These are phyloP conservation scores for Mycalesis mineus DNA, from an alignment of 2,888 invertebrate genomes.

Conservation along the genomic window DNA sequence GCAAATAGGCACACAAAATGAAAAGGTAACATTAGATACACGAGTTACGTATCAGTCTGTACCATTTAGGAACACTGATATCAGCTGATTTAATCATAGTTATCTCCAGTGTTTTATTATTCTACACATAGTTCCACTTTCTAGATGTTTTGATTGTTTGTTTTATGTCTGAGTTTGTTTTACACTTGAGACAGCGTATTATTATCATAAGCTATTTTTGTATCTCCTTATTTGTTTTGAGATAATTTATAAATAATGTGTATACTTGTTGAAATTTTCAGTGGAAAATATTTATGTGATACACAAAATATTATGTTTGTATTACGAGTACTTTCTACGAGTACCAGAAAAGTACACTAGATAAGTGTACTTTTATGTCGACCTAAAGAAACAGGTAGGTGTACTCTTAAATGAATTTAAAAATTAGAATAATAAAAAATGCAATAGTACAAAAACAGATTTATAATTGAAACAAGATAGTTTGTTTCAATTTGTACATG, in stretches of 20 bases:
- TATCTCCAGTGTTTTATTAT: background rate
- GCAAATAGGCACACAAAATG: background rate
- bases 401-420: no score
- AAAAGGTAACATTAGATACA: background rate
- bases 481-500: no score
- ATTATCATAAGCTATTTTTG: background rate
- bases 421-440: no score
- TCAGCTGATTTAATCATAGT: background rate
- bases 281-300: background rate
- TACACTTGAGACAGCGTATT: background rate
- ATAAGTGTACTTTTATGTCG: no score
- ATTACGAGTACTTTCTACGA: no score
- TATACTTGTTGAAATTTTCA: background rate
- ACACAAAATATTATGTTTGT: no score
- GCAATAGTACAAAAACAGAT: no score
- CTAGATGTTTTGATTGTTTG: background rate
- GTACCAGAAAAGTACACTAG: no score
- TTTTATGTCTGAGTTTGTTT: background rate
- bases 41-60: background rate
- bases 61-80: background rate
- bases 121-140: background rate
- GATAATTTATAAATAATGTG: background rate
- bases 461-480: no score
- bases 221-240: background rate
- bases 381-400: no score